A percentile compares a stretch with the other conserved stretches of the same genome.
Conservation (phyloP, 2,113 vertebrate species). For the Empidonax traillii region DNA sequence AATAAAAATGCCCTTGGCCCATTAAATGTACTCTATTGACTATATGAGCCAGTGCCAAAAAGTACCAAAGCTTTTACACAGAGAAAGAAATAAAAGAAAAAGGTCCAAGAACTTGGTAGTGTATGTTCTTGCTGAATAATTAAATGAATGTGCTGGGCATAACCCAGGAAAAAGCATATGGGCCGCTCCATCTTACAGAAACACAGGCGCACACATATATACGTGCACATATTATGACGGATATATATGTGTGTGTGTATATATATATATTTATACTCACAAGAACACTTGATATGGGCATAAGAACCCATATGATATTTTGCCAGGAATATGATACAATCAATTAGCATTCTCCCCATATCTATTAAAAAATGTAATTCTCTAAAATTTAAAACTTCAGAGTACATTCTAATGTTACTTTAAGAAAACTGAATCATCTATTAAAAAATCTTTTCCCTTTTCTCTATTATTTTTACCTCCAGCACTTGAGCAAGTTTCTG, state of each 20-base stretch:
- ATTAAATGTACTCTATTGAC: constrained; percentile 59
- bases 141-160: constrained; percentile 1
- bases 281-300: background rate
- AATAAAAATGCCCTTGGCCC: constrained; percentile 70
- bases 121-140: background rate
- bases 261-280: background rate
- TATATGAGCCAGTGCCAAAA: constrained; percentile 48
- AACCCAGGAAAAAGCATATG: background rate
- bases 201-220: background rate
- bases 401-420: background rate
- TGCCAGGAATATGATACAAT: background rate
- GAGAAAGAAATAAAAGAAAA: constrained; percentile 33
- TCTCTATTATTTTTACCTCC: background rate
- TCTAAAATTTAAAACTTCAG: background rate
- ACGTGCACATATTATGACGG: background rate
- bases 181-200: background rate
- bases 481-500: background rate
- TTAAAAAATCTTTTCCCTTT: background rate
- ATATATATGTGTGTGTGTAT: background rate
- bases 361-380: background rate
- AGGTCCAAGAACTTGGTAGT: background rate
- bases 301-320: background rate
- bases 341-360: background rate
- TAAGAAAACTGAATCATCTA: background rate
- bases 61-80: constrained; percentile 50